Base-by-base conservation (phyloP, 2,113 vertebrate genomes). In the Oceanites oceanicus region DNA sequence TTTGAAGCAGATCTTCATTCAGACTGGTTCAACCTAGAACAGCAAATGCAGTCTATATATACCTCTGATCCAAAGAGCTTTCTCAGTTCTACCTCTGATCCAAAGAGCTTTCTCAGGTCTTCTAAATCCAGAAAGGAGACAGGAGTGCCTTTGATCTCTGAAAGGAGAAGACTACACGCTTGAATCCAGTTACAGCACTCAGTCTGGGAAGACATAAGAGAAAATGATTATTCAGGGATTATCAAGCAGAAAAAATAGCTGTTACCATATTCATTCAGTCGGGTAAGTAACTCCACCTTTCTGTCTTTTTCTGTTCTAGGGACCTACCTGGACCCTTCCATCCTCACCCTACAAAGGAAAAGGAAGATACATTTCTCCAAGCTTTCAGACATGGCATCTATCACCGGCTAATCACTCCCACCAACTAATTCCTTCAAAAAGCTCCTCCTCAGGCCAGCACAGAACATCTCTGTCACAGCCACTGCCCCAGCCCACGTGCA, bases 111-210 rank as follows among this genome's bases (percentile, higher is more conserved):
- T 4, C n/a, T 84, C 65, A 68, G n/a, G 34, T 95, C 96, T 30
- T 96, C 90, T 45, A 26, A 42, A 72, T 96, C 91, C 66, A 97
- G 61, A 85, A 98, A 73, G 11, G 93, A 95, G n/a, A 94, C 73
- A 2, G 82, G 86, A 85, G 72, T 75, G n/a, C 91, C 96, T 96
- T 96, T 98, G 49, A 99, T 50, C 21, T 97, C 92, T 74, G 97
- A 97, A 71, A 99, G 98, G 65, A 99, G 98, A 58, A 98, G 90
- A 52, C 61, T 89, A 81, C 98, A 98, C 0, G 88, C 97, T 45
- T 98, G 96, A 96, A 98, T 96, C 99, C 99, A 99, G 13, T 99
- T 98, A 40, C 42, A 86, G 86, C 98, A 97, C 90, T 99, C 98
- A 50, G 23, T 97, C 99, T 99, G 96, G 61, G 58, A 88, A 94